Conservation (phyloP, 2,113 vertebrate species). For the Trichechus manatus region DNA sequence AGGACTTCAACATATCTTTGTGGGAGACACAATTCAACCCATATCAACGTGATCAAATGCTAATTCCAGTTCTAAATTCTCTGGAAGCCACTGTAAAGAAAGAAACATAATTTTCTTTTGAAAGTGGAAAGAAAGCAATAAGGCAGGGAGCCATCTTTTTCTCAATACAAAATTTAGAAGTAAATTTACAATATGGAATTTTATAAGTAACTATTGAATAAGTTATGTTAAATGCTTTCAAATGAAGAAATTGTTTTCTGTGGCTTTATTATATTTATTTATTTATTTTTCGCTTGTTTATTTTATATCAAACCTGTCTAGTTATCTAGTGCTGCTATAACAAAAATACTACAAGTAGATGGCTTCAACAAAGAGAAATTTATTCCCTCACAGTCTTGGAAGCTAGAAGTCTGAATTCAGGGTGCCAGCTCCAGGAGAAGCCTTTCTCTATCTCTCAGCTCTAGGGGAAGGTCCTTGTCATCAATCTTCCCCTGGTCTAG, state of each 20-base stretch:
- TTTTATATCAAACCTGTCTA: not conserved
- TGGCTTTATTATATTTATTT: not conserved
- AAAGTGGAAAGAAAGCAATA: not conserved
- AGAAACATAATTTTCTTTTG: constrained; percentile 4
- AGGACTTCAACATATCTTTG: not conserved
- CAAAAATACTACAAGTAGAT: too few species aligned
- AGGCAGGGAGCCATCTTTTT: not conserved
- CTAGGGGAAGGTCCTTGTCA: too few species aligned
- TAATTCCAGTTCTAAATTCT: constrained; percentile 18
- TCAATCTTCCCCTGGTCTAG: too few species aligned
- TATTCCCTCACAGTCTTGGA: too few species aligned
- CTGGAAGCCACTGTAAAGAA: not conserved
- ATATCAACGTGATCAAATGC: not conserved
- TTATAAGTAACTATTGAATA: not conserved
- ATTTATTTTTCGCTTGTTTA: not conserved
- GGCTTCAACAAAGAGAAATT: too few species aligned
- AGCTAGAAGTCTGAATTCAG: too few species aligned
- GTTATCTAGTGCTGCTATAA: too few species aligned
- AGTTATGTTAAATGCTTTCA: not conserved
- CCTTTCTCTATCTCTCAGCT: too few species aligned
- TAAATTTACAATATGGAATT: not conserved
- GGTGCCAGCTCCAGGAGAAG: too few species aligned
- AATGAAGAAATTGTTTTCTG: not conserved
- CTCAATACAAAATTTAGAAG: constrained; percentile 11
- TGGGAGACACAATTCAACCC: not conserved